Evolutionary conservation across 2,113 vertebrate genomes (phyloP), one percentile per base, ranked within the genome.

Genomic region (Percina caprodes): DNA sequence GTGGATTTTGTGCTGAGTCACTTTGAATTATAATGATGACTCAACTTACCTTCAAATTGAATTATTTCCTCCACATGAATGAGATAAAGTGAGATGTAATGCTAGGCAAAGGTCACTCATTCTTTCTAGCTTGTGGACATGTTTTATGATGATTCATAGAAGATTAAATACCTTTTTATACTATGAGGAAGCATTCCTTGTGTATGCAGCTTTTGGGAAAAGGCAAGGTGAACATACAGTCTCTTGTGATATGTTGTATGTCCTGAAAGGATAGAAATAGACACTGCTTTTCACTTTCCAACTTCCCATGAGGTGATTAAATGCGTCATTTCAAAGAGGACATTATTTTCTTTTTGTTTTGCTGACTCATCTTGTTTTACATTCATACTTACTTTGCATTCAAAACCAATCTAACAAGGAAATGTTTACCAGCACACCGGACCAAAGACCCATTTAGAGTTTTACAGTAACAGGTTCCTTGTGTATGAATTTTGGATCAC

Each of bases 401-500:
- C 21, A 35, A 70, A 74, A 46, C 2, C n/a, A 70, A 79, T 77
- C 83, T 62, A 65, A 83, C 74, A 81, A 84, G 86, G 80, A 89
- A 91, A 82, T 68, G 59, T 21, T 6, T 48, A 13, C 33, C 19
- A 66, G 52, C 23, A 3, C 4, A 3, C 5, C 6, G 1, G 9
- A 73, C 52, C 5, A 68, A 60, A 48, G 7, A 62, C 24, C 52
- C 58, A 30, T 54, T 83, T 51, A 54, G 7, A 15, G 1, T 69
- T 86, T 89, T 73, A 73, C 52, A 49, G 48, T 30, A 70, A 88
- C 65, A 69, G 79, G 61, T 92, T 92, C 85, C 87, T 88, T 0
- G 1, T 84, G 21, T 69, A 10, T 21, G 12, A 45, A 30, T 26
- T 48, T 1, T 2, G 14, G 1, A 12, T 55, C 42, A 65, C 12